Percentiles rank a stretch among this genome's conserved stretches.
These are phyloP conservation scores for Cataglyphis altisquamis DNA, from an alignment of 2,888 invertebrate genomes.

Conservation along the genomic window DNA sequence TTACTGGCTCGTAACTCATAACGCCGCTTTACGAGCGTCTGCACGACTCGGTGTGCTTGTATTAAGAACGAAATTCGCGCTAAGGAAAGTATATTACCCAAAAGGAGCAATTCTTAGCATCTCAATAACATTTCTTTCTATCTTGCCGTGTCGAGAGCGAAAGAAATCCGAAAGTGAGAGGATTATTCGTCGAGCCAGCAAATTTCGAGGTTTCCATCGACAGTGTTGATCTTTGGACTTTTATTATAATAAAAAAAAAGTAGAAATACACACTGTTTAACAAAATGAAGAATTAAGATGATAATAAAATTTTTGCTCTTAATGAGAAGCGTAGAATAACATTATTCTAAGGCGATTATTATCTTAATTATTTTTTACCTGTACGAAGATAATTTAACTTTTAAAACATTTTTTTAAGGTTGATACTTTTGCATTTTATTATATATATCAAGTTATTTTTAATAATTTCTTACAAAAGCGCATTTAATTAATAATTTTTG, in stretches of 20 bases:
- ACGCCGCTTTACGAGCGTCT: constrained; percentile 80
- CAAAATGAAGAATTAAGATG: not conserved
- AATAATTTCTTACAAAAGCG: not conserved
- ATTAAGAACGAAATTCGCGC: constrained; percentile 70
- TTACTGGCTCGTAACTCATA: constrained; percentile 80
- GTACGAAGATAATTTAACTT: not conserved
- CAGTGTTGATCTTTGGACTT: not conserved
- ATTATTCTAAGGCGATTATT: not conserved
- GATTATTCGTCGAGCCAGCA: not conserved
- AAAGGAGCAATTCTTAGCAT: constrained; percentile 63
- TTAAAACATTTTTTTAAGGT: not conserved
- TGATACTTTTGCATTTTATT: not conserved
- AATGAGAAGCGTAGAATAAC: not conserved
- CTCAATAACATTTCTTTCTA: constrained; percentile 56
- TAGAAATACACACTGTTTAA: not conserved
- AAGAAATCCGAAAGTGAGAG: constrained; percentile 7
- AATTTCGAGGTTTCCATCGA: constrained; percentile 5
- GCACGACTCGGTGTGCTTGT: constrained; percentile 55
- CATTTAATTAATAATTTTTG: not conserved
- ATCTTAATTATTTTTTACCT: not conserved
- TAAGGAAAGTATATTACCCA: constrained; percentile 59
- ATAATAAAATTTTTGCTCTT: not conserved
- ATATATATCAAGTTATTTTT: not conserved
- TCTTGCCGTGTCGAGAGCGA: constrained; percentile 1
- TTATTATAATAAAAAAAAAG: not conserved